Base-by-base conservation (phyloP, 92 coral and sea anemone species). In the Epizoanthus stellaris region DNA sequence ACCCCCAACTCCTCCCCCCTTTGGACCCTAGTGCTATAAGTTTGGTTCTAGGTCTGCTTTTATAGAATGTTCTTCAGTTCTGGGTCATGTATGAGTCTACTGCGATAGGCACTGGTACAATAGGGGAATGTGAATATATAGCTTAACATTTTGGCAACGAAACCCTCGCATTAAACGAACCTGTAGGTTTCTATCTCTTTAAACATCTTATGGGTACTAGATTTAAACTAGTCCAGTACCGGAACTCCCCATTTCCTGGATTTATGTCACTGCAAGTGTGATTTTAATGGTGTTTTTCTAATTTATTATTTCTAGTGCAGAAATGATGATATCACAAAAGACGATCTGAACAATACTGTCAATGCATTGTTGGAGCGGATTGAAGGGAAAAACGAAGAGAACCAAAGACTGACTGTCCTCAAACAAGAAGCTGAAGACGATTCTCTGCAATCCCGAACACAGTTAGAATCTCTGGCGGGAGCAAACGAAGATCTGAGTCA, bases 331-430 rank as follows among this genome's bases (percentile, higher is more conserved):
- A 20, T 12, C 34, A 73, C 83, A 12, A 79, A 63, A 39, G 15
- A 42, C 14, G 83, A 79, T 43, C 52, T 79, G 20, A 79, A 79
- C 83, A 79, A 79, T 52, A 79, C 83, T 15, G 65, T 79, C 16
- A 45, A 45, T 38, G 83, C 83, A n/a, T 21, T 79, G 19, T 11
- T 45, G 61, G 83, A 79, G 67, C 83, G 61, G 72, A 79, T 79
- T 12, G 83, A 79, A 36, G 83, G 65, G 8, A 56, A 70, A 63
- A 63, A 43, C 20, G 15, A 63, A 64, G 83, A 79, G 19, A 79
- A 43, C 25, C 83, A 79, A 13, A 70, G 72, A n/a, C 62, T 79
- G 61, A 45, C 71, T 5, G 15, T 71, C 0, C 43, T 62, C 38
- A 36, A 42, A 14, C 14, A 79, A 7, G 83, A 79, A 42, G 83